Evolutionary conservation across 2,797 vertebrate genomes (phyloP), one percentile per base, ranked within the genome.

Genomic region (Manis crassicaudata): DNA sequence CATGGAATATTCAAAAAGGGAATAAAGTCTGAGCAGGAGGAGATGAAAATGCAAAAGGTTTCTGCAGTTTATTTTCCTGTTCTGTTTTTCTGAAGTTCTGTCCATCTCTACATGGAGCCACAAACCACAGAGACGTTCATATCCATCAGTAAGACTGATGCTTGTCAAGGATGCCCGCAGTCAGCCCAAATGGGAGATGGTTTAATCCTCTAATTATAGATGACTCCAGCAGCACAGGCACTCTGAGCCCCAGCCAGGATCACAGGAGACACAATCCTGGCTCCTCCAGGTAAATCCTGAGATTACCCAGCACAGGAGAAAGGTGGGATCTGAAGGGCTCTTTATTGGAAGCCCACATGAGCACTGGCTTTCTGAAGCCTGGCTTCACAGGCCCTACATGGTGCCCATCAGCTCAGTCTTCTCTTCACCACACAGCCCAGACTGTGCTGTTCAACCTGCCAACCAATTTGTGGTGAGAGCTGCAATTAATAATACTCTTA

Each of bases 161-260:
- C 87, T 97, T 96, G 95, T 97, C 81, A 86, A 96, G 84, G 89
- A 96, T 62, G 87, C 96, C 97, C 7, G 67, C 94, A 95, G 96
- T 88, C 89, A 94, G 93, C 81, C 95, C 94, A 96, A 92, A 97
- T 80, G 94, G 88, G 93, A 94, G 88, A n/a, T 91, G 80, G 77
- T 76, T 94, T 98, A 98, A 98, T 98, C 97, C 96, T 95, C 77
- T 97, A 96, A 97, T 97, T 98, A 97, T 56, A 96, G 96, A 97
- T 90, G 96, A 95, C 83, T 97, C 89, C 68, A 62, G 82, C n/a
- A 97, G 84, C 97, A 96, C 91, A 92, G 90, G 96, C 46, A 1
- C 62, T 90, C 83, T 54, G 84, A 90, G 82, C 97, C 87, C 97
- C 96, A 97, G 95, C 97, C 87, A 97, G 93, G 97, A 97, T 98